Evolutionary conservation across 2,888 invertebrate genomes (phyloP).

Genomic region (Lasioglossum calceatum): DNA sequence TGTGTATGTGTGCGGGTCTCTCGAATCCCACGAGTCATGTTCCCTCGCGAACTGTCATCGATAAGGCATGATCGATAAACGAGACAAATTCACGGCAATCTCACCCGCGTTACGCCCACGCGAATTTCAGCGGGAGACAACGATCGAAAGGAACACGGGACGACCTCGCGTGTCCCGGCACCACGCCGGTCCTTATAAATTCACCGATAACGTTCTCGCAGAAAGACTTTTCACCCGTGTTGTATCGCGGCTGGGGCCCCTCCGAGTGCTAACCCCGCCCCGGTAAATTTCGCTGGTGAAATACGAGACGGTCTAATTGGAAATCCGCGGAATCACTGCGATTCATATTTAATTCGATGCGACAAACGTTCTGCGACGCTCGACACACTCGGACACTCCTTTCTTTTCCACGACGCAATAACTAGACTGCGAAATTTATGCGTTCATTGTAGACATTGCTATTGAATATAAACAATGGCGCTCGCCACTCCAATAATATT

Average conservation of each 20-base stretch:
- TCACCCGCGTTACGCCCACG: conserved; percentile 54
- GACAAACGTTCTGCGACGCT: not conserved
- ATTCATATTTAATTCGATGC: not conserved
- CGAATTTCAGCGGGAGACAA: conserved; percentile 51
- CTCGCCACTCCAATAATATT: conserved; percentile 4
- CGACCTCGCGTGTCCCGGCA: conserved; percentile 35
- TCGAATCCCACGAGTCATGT: conserved; percentile 57
- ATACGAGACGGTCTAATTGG: conserved; percentile 2
- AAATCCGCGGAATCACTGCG: not conserved
- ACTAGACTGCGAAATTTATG: conserved; percentile 17
- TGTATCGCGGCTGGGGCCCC: not conserved
- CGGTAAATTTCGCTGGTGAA: not conserved
- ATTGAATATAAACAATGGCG: conserved; percentile 9
- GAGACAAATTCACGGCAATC: conserved; percentile 57
- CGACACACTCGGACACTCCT: conserved; percentile 8
- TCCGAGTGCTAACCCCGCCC: not conserved
- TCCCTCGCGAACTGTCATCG: conserved; percentile 58
- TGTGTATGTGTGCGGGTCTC: not conserved
- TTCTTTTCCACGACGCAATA: not conserved
- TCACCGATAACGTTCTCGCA: conserved; percentile 34
- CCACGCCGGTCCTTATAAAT: conserved; percentile 53
- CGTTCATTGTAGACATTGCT: conserved; percentile 1
- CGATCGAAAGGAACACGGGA: conserved; percentile 49
- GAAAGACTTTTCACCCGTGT: not conserved
- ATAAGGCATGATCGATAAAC: conserved; percentile 62